Conservation (phyloP, 2,113 vertebrate genomes). For the Scolopax mira region DNA sequence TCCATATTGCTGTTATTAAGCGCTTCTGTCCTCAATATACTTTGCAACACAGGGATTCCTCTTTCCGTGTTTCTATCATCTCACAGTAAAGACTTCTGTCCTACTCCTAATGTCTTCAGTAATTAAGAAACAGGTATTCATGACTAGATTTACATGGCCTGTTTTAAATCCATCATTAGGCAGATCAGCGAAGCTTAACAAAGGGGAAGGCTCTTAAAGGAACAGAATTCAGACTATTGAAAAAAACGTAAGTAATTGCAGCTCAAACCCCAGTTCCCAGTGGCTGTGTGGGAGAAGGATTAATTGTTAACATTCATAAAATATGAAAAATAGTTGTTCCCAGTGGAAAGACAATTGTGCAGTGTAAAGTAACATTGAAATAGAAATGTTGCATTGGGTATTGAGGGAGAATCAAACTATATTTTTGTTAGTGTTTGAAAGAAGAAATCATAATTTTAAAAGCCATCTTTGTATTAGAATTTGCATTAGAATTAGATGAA, state of each 20-base stretch:
- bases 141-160: neutral
- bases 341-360: neutral
- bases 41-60: neutral
- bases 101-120: neutral
- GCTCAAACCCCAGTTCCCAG: neutral
- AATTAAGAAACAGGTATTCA: conserved; percentile 10
- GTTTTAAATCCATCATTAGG: conserved; percentile 55
- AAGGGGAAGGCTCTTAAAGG: conserved; percentile 31
- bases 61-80: neutral
- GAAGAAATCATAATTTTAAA: neutral
- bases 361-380: neutral
- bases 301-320: neutral
- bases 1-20: neutral
- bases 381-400: neutral
- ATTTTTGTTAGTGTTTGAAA: neutral
- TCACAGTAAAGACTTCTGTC: neutral
- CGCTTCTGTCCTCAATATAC: neutral
- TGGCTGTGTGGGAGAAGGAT: neutral
- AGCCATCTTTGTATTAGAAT: neutral
- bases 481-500: neutral
- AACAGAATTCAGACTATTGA: neutral
- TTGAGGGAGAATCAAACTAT: neutral
- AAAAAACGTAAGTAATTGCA: neutral
- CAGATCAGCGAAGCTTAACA: conserved; percentile 45
- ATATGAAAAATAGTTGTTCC: neutral